These are phyloP conservation scores for Pristiophorus japonicus DNA, from an alignment of 2,113 vertebrate species.

Conservation along the genomic window DNA sequence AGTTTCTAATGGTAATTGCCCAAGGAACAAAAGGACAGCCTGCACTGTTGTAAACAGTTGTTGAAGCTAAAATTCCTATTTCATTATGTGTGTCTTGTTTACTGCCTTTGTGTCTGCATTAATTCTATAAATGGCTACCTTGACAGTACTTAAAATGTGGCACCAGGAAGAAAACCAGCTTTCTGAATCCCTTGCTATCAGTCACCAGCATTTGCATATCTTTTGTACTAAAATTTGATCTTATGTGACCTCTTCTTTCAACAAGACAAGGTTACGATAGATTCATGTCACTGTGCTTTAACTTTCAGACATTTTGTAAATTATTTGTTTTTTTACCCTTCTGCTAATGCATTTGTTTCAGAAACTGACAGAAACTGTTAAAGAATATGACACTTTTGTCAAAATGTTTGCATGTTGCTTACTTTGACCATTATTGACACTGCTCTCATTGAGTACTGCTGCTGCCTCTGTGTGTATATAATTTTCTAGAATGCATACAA, in stretches of 20 bases:
- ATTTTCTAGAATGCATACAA: conserved; percentile 1
- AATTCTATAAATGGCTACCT: background rate
- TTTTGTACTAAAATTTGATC: background rate
- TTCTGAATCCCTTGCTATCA: background rate
- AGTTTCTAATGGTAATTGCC: background rate
- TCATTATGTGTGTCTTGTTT: background rate
- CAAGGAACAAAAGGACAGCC: background rate
- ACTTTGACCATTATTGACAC: background rate
- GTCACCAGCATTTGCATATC: background rate
- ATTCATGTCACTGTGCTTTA: background rate
- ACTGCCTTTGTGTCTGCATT: background rate
- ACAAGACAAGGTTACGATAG: background rate
- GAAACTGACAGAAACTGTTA: background rate
- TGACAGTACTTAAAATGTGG: background rate
- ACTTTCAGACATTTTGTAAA: background rate
- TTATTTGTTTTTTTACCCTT: background rate
- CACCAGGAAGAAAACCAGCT: background rate
- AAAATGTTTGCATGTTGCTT: background rate
- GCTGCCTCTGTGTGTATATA: background rate
- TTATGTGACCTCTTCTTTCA: background rate
- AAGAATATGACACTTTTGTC: background rate
- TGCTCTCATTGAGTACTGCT: background rate
- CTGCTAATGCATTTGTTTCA: background rate
- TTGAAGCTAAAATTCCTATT: background rate
- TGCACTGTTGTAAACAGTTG: background rate